Conservation (phyloP, 2,797 vertebrate species). For the Chelidonichthys spinosus region DNA sequence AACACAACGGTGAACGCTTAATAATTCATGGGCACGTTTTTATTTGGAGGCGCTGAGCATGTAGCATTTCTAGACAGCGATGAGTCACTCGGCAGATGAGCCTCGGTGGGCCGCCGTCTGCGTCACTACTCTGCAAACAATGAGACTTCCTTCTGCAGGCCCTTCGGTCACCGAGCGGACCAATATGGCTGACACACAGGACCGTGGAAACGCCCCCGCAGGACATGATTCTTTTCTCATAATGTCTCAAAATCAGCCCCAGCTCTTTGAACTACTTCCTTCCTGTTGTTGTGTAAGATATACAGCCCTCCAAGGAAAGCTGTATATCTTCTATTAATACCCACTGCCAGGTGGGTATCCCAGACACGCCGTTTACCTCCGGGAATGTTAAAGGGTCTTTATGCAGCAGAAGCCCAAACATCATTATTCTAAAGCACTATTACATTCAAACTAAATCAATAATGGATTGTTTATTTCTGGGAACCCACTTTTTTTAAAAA, state of each 20-base stretch:
- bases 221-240: constrained; percentile 16
- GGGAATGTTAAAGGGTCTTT: constrained; percentile 24
- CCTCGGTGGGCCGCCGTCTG: constrained; percentile 42
- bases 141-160: constrained; percentile 40
- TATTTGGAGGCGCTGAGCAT: constrained; percentile 47
- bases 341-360: constrained; percentile 47
- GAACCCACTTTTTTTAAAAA: too few species aligned
- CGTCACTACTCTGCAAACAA: constrained; percentile 48
- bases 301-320: constrained; percentile 35
- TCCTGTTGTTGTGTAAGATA: constrained; percentile 40
- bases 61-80: constrained; percentile 38
- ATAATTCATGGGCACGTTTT: constrained; percentile 71
- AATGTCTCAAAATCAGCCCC: constrained; percentile 47
- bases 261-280: constrained; percentile 47
- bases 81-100: constrained; percentile 61
- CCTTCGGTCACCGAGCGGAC: constrained; percentile 29
- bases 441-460: not conserved
- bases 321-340: constrained; percentile 62
- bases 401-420: not conserved
- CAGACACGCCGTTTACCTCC: constrained; percentile 36
- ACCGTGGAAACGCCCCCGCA: constrained; percentile 37
- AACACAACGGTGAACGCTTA: constrained; percentile 44
- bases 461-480: too few species aligned
- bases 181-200: constrained; percentile 24
- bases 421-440: not conserved